A percentile compares a stretch with the other conserved stretches of the same genome.
phyloP scores from a whole-genome alignment of 2,113 vertebrate genomes.

The Cnemophilus loriae region DNA sequence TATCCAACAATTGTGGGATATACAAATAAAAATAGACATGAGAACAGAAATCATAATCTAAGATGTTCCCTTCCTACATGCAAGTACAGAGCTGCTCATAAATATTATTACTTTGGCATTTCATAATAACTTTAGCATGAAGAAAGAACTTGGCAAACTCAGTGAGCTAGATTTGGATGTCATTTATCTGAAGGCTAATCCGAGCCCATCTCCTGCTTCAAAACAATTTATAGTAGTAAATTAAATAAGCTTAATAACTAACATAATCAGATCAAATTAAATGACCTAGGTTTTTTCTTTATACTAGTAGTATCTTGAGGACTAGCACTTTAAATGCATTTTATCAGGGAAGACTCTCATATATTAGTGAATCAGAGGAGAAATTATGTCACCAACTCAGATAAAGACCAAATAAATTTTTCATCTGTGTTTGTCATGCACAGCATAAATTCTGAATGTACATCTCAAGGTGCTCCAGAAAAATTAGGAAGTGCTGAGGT shows the following conservation, averaged over 20 bases:
- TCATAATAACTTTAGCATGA: constrained; percentile 27
- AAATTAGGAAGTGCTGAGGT: neutral
- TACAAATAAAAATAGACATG: constrained; percentile 4
- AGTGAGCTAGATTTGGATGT: neutral
- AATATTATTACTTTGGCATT: neutral
- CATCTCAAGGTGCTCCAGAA: neutral
- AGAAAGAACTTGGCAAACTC: constrained; percentile 18
- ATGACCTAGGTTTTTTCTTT: neutral
- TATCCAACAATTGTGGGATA: neutral
- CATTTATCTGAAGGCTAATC: neutral
- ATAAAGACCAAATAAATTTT: neutral
- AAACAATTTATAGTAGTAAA: neutral
- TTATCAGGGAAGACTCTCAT: neutral
- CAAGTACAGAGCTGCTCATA: neutral
- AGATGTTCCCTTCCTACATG: neutral
- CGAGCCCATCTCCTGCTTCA: neutral
- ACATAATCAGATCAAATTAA: constrained; percentile 4
- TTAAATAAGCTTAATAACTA: constrained; percentile 11
- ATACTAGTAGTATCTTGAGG: neutral
- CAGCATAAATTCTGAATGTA: neutral
- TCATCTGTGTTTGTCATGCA: neutral
- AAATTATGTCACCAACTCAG: neutral
- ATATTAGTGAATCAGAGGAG: neutral
- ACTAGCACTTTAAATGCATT: neutral
- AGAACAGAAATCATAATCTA: neutral